A percentile compares a stretch with the other conserved stretches of the same genome.
Conservation (phyloP, 2,888 invertebrate species). For the Hypselothyrea guttata region DNA sequence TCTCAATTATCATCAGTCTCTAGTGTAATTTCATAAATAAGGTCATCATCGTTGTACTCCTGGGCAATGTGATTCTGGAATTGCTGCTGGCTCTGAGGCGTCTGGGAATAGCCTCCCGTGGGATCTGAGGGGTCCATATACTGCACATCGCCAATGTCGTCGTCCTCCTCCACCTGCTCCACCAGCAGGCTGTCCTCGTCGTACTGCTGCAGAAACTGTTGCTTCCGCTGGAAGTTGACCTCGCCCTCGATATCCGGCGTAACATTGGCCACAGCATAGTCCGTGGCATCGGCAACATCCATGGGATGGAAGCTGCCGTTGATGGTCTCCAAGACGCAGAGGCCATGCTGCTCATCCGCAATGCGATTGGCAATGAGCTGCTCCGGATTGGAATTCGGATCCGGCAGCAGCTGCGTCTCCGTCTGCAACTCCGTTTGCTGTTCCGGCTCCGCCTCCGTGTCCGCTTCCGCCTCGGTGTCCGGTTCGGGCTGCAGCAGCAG, state of each 20-base stretch:
- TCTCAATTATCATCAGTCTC: slow-evolving; percentile 64
- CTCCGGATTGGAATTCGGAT: too few species aligned
- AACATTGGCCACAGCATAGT: neutral
- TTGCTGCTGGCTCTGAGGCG: slow-evolving; percentile 20
- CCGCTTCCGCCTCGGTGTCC: neutral
- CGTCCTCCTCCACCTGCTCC: slow-evolving; percentile 30
- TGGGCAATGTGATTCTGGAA: slow-evolving; percentile 29
- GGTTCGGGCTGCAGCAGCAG: slow-evolving; percentile 36
- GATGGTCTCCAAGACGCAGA: slow-evolving; percentile 10
- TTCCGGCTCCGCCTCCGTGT: neutral
- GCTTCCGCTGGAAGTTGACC: slow-evolving; percentile 2
- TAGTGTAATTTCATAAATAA: slow-evolving; percentile 67
- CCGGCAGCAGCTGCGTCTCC: too few species aligned
- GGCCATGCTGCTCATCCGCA: neutral
- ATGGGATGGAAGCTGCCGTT: slow-evolving; percentile 31
- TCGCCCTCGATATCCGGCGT: neutral
- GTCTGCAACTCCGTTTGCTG: neutral
- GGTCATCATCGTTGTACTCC: slow-evolving; percentile 47
- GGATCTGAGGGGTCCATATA: slow-evolving; percentile 23
- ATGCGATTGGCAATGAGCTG: too few species aligned
- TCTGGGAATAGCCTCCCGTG: neutral
- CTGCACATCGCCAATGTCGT: slow-evolving; percentile 36
- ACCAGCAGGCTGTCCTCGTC: slow-evolving; percentile 40
- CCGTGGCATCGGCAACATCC: too few species aligned
- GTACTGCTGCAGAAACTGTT: slow-evolving; percentile 39